Percentiles rank a stretch among this genome's conserved stretches.
Evolutionary conservation across 2,888 invertebrate species (phyloP).

Genomic region (Coenonympha arcania): DNA sequence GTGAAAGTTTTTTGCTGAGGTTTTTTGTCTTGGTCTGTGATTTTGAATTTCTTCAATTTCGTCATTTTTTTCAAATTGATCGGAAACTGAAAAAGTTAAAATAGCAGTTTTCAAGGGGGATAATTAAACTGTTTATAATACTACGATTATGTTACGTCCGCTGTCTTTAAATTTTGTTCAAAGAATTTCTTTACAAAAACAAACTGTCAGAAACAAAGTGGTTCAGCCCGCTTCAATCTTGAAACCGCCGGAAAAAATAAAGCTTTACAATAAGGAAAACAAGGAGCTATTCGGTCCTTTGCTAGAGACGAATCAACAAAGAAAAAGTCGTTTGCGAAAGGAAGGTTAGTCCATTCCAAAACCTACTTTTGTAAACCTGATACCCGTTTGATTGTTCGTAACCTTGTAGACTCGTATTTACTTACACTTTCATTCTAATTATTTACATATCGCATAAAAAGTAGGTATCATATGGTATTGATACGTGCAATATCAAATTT

Average conservation of each 20-base stretch:
- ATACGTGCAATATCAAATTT: too few species aligned
- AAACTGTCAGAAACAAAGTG: slow-evolving; percentile 60
- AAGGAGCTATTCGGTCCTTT: slow-evolving; percentile 68
- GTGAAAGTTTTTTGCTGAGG: too few species aligned
- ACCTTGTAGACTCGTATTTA: slow-evolving; percentile 35
- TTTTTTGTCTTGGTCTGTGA: too few species aligned
- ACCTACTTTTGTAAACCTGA: too few species aligned
- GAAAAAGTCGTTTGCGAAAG: slow-evolving; percentile 52
- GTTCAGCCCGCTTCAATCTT: slow-evolving; percentile 57
- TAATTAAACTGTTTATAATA: too few species aligned
- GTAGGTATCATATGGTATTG: too few species aligned
- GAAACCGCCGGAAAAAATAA: slow-evolving; percentile 62
- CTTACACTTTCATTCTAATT: slow-evolving; percentile 24
- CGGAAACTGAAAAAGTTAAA: too few species aligned
- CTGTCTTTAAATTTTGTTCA: slow-evolving; percentile 43
- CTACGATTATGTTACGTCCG: slow-evolving; percentile 64
- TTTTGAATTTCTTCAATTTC: too few species aligned
- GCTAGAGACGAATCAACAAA: slow-evolving; percentile 64
- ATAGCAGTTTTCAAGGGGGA: too few species aligned
- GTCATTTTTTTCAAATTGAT: too few species aligned
- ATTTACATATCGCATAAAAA: not conserved
- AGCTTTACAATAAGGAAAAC: slow-evolving; percentile 66
- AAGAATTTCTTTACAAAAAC: slow-evolving; percentile 45
- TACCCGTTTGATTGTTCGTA: not conserved
- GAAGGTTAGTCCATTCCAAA: slow-evolving; percentile 44